phyloP scores from a whole-genome alignment of 2,888 invertebrate genomes.

The Elmis aenea region DNA sequence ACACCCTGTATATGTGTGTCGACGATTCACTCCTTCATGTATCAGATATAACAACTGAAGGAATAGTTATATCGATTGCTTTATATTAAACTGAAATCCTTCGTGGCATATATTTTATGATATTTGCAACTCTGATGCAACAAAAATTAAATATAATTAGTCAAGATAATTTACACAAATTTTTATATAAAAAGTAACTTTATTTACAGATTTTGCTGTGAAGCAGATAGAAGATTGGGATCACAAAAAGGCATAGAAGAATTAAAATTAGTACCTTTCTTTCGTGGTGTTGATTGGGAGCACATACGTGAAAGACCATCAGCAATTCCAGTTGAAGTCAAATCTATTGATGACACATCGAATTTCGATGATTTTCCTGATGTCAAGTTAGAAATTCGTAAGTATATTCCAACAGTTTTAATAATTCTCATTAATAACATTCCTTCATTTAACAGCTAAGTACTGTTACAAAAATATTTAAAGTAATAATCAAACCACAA shows the following conservation, averaged over 20 bases:
- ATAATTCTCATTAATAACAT: background rate
- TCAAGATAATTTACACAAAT: background rate
- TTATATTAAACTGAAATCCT: too few relatives aligned
- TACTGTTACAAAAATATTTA: background rate
- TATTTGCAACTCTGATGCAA: too few relatives aligned
- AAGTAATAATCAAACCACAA: background rate
- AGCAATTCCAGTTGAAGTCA: constrained; percentile 95
- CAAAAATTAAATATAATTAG: too few relatives aligned
- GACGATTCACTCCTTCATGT: too few relatives aligned
- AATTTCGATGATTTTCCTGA: constrained; percentile 99
- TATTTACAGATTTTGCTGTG: constrained; percentile 82
- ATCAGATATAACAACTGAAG: too few relatives aligned
- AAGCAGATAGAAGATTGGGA: constrained; percentile 88
- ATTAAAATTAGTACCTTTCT: constrained; percentile 88
- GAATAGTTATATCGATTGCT: too few relatives aligned
- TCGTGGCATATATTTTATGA: too few relatives aligned
- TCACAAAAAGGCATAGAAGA: constrained; percentile 89
- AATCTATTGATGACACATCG: constrained; percentile 98
- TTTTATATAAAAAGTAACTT: constrained; percentile 3
- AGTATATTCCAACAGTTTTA: constrained; percentile 52
- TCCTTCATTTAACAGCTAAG: background rate
- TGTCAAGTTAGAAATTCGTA: constrained; percentile 97
- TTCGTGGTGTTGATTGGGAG: constrained; percentile 97
- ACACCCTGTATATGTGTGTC: too few relatives aligned
- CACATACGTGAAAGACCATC: constrained; percentile 98